A percentile compares a stretch with the other conserved stretches of the same genome.
Conservation (phyloP, 35 echinoderm and acorn worm species). For the Ophioderma brevispina region DNA sequence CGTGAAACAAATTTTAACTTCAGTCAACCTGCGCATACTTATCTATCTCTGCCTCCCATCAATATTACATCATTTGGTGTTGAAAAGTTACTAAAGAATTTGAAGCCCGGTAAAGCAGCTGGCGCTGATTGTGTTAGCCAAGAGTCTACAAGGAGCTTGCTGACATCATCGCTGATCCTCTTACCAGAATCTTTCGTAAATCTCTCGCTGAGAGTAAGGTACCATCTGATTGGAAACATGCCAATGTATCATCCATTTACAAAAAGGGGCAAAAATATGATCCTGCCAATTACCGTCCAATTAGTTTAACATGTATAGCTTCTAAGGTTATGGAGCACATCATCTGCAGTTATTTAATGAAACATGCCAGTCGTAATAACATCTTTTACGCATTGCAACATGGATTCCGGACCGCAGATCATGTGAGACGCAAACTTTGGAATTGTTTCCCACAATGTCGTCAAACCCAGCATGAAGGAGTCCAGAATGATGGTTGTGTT, state of each 20-base stretch:
- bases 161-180: slow-evolving; percentile 26
- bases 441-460: neutral
- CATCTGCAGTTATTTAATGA: slow-evolving; percentile 12
- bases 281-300: slow-evolving; percentile 32
- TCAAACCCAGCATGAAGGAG: slow-evolving; percentile 8
- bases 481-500: neutral
- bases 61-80: slow-evolving; percentile 23
- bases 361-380: slow-evolving; percentile 9
- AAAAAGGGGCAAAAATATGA: slow-evolving; percentile 54
- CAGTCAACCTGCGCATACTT: neutral
- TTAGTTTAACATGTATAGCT: no score
- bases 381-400: slow-evolving; percentile 33
- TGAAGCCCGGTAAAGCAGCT: slow-evolving; percentile 36
- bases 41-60: neutral
- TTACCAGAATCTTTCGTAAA: slow-evolving; percentile 36
- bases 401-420: slow-evolving; percentile 33
- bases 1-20: slow-evolving; percentile 1
- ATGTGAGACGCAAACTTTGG: slow-evolving; percentile 22
- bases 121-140: slow-evolving; percentile 51
- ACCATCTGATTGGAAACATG: slow-evolving; percentile 20
- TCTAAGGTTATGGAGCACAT: no score
- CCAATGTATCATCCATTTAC: slow-evolving; percentile 21
- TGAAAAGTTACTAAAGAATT: slow-evolving; percentile 30
- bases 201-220: slow-evolving; percentile 25
- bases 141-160: slow-evolving; percentile 35